phyloP scores from a whole-genome alignment of 2,113 vertebrate genomes.

The Scolopax mira region DNA sequence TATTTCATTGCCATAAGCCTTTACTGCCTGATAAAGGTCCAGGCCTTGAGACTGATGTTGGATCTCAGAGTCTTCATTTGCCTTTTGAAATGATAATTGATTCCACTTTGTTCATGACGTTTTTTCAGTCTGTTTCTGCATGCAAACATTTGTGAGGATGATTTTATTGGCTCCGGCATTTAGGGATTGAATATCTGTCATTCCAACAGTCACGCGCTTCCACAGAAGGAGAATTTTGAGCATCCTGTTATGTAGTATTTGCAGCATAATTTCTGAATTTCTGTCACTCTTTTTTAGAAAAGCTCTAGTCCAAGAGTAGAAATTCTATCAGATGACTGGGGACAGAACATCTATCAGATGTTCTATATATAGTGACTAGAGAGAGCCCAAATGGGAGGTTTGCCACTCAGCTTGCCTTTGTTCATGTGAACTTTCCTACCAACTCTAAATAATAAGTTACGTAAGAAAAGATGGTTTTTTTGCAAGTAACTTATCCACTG shows the following conservation, averaged over 20 bases:
- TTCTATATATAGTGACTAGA: no score
- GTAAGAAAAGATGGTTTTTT: background rate
- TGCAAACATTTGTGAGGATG: background rate
- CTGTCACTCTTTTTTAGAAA: background rate
- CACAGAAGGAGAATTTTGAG: background rate
- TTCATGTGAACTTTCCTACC: background rate
- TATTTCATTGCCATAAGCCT: background rate
- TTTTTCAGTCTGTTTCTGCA: background rate
- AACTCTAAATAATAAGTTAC: background rate
- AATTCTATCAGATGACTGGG: background rate
- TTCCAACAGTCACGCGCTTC: fast-evolving
- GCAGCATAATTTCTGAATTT: background rate
- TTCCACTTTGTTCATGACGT: background rate
- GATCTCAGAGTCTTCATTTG: background rate
- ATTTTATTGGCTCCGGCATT: background rate
- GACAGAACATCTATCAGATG: no score
- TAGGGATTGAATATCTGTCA: background rate
- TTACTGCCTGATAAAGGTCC: background rate
- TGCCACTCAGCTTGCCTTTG: background rate
- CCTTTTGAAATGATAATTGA: background rate
- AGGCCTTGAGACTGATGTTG: background rate
- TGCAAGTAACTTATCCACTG: background rate
- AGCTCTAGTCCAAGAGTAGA: background rate
- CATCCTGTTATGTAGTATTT: background rate
- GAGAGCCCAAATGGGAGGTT: background rate